Evolutionary conservation across 2,888 invertebrate genomes (phyloP), one percentile per base, ranked within the genome.

Genomic region (Lamellibrachia satsuma): DNA sequence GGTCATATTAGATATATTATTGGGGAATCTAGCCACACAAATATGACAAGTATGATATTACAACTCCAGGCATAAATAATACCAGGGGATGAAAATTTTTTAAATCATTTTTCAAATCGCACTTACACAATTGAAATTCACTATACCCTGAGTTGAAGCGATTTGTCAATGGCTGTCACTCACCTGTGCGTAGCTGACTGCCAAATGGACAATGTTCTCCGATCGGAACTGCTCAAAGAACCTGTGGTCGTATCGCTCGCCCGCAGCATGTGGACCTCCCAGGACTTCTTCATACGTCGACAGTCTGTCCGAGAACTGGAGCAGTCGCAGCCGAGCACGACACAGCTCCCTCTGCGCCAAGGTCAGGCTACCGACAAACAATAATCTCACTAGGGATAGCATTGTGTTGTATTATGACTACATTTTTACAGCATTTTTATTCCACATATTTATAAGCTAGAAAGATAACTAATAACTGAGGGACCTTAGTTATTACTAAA

Each of bases 221-320:
- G 97, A 97, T 22, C 98, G 97, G 93, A 98, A 97, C 90, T 97
- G 97, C 94, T 97, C 97, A 96, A 98, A 98, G 95, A 97, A 97
- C 92, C 97, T 97, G 94, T 97, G 97, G 91, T 97, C 97, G 96
- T 97, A 98, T 9, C 97, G 97, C 0, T 97, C 97, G 93, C 97
- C 97, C 93, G 97, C 97, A 94, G 95, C 94, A 93, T 96, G 95
- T 7, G 96, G 95, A 7, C 97, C 97, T 90, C 97, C 97, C 0
- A 98, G 96, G 91, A 98, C 97, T 51, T 97, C 97, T 95, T 96
- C 98, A 95, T 98, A 98, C 0, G 98, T 97, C 93, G 97, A 96
- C n/a, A 98, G 97, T 94, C 98, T 97, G 95, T 98, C 98, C 94
- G 97, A 97, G 95, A 98, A 98, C 95, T 97, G 97, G 90, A 98